Evolutionary conservation across 2,113 vertebrate genomes (phyloP), one percentile per base, ranked within the genome.

Genomic region (Cercopithecus mona): DNA sequence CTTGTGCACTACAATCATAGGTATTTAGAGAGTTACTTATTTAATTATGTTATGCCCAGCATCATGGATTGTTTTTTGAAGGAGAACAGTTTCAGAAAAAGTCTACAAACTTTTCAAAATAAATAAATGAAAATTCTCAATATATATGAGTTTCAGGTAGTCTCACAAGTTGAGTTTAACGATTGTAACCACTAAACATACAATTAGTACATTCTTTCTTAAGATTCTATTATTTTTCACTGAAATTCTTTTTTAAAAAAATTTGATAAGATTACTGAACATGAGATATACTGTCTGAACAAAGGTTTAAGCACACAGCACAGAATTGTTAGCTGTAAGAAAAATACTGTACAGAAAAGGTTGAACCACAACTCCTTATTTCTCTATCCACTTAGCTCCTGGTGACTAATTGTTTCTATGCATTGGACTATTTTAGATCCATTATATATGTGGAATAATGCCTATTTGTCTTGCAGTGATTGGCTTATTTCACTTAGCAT

Each of bases 21-120:
- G 82, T 75, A 43, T 94, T 98, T 97, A 96, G 80, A 97, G 72
- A 96, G 59, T 38, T 83, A 98, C 97, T 97, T 75, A 97, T 88
- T 70, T 61, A 93, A 94, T 97, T 97, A 85, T 50, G 1, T 22
- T 94, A 95, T 97, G 96, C 90, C 84, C 75, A 66, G 25, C 93
- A 78, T 84, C 96, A 92, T 86, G 83, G 88, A 95, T 72, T 38
- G 14, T 1, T 97, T 93, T 83, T 88, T 89, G 89, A 95, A 97
- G 96, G 73, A 97, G 85, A 98, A 95, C 87, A 90, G 25, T 93
- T 96, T 78, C 23, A 52, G 96, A 73, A 93, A 86, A 92, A 76
- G 45, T 59, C 50, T 88, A 8, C 0, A 30, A 13, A 30, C 35
- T 94, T 94, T 91, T 91, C 90, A 97, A 97, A 89, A 57, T 96